Base-by-base conservation (phyloP, 1,140 invertebrate species). In the Parapsyche elsis region DNA sequence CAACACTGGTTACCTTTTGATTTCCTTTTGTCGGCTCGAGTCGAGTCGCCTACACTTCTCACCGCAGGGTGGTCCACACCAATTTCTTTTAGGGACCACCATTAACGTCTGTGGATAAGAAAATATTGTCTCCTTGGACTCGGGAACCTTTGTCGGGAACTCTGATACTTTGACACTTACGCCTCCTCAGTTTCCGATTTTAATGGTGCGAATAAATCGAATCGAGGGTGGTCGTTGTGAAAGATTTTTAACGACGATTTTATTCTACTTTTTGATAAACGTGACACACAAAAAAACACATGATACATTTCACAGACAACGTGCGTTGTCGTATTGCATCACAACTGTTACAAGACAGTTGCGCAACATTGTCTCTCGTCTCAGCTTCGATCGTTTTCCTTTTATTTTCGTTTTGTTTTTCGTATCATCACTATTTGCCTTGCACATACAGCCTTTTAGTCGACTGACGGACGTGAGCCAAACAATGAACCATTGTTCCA, bases 401-500 rank as follows among this genome's bases (percentile, higher is more conserved):
- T 46, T 46, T 14, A 14, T 5, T n/a, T 46, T 46, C n/a, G n/a
- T n/a, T n/a, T n/a, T n/a, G n/a, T n/a, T 53, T 61, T 61, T 61
- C 7, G 16, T 61, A 21, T 21, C 57, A 1, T 61, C 57, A 16
- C 9, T 61, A 9, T 21, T 38, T 38, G 30, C 30, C 7, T 1
- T 38, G 30, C 7, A 38, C 7, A 38, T 38, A 38, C 30, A 38
- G 30, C 30, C 30, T 38, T n/a, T 38, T 38, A 38, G 30, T 38
- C 7, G 1, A 4, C 30, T 38, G 30, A 38, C 30, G 30, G 30
- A 38, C 30, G 30, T 61, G n/a, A 1, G 57, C 57, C 7, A 19
- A 61, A 61, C 57, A 61, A 61, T 61, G 57, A 61, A 61, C 57
- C 57, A 61, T 61, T 61, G 57, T 61, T 61, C 21, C 57, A 19